Evolutionary conservation across 2,888 invertebrate species (phyloP).

Genomic region (Penaeus monodon): DNA sequence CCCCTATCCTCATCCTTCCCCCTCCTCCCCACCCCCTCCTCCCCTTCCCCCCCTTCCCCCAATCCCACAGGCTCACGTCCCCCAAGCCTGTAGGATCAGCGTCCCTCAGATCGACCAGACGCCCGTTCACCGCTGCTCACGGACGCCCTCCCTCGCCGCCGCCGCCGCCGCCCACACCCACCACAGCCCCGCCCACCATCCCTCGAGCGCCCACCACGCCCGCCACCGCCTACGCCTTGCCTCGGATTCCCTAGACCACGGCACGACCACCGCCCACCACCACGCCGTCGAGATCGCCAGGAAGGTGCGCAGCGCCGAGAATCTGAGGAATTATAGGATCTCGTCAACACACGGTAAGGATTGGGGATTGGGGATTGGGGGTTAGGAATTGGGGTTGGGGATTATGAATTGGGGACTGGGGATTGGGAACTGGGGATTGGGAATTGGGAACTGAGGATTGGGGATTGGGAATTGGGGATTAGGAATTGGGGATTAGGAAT

Average conservation of each 20-base stretch:
- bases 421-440: not conserved
- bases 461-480: not conserved
- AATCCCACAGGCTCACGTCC: slow-evolving; percentile 43
- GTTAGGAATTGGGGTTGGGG: too few relatives aligned
- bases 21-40: not conserved
- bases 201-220: slow-evolving; percentile 35
- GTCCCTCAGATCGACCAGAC: slow-evolving; percentile 49
- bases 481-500: too few relatives aligned
- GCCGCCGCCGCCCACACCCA: slow-evolving; percentile 31
- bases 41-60: too few relatives aligned
- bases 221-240: slow-evolving; percentile 50
- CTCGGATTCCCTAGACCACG: slow-evolving; percentile 53
- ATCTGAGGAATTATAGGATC: slow-evolving; percentile 45
- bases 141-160: not conserved
- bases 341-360: slow-evolving; percentile 25
- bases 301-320: slow-evolving; percentile 62
- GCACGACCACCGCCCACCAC: slow-evolving; percentile 1
- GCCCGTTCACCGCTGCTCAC: not conserved
- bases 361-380: not conserved
- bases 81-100: slow-evolving; percentile 44
- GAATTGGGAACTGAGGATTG: not conserved
- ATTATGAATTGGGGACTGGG: not conserved
- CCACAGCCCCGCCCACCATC: slow-evolving; percentile 4
- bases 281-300: slow-evolving; percentile 29
- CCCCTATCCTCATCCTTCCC: not conserved